A percentile compares a stretch with the other conserved stretches of the same genome.
Conservation (phyloP, 2,888 invertebrate genomes). For the Ophion slaviceki region DNA sequence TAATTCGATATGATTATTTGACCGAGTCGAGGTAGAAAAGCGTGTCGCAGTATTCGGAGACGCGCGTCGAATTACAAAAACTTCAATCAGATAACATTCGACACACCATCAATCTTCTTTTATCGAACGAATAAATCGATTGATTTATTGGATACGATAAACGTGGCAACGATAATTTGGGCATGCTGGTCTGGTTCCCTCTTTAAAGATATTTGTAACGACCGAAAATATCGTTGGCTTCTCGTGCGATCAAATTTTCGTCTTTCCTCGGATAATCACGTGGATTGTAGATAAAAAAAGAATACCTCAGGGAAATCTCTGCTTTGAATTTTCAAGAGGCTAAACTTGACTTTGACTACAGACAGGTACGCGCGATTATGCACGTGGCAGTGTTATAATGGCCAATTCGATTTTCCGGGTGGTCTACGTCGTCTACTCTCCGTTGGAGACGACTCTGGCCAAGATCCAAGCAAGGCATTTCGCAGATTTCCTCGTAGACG, state of each 20-base stretch:
- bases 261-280: neutral
- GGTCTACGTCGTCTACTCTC: constrained; percentile 27
- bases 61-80: neutral
- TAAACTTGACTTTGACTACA: neutral
- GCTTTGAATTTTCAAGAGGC: neutral
- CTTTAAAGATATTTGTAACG: neutral
- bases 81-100: neutral
- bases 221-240: neutral
- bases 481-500: constrained; percentile 32
- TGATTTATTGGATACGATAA: neutral
- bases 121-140: neutral
- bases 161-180: neutral
- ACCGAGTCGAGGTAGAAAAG: neutral
- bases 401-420: constrained; percentile 53
- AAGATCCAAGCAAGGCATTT: constrained; percentile 59
- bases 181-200: neutral
- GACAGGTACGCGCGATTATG: neutral
- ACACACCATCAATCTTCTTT: neutral
- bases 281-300: neutral
- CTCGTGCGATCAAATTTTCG: neutral
- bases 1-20: neutral
- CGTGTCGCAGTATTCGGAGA: neutral
- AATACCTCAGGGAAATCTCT: neutral
- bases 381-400: constrained; percentile 37
- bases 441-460: constrained; percentile 30